Evolutionary conservation across 2,113 vertebrate genomes (phyloP).

Genomic region (Corynorhinus townsendii): DNA sequence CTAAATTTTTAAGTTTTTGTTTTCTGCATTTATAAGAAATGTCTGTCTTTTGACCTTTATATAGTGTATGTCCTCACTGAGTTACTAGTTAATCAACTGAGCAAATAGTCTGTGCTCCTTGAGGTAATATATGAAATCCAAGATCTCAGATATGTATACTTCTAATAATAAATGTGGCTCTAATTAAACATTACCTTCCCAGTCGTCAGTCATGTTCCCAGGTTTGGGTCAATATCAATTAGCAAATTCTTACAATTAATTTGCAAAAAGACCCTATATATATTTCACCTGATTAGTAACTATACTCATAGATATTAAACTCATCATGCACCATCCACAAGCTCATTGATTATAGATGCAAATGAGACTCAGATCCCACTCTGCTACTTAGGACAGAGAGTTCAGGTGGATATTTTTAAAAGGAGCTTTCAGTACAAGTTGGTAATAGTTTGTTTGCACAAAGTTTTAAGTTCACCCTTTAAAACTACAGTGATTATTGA

Average conservation of each 20-base stretch:
- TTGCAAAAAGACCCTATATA: not conserved
- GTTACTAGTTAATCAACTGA: not conserved
- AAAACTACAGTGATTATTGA: not conserved
- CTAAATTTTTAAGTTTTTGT: not conserved
- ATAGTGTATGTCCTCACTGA: not conserved
- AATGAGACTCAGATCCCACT: not conserved
- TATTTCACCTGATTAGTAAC: not conserved
- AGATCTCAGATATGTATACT: not conserved
- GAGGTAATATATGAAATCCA: not conserved
- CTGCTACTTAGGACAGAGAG: not conserved
- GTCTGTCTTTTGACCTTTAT: not conserved
- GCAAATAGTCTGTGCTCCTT: not conserved
- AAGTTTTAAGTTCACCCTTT: constrained; percentile 4
- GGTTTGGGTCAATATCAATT: not conserved
- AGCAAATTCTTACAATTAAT: not conserved
- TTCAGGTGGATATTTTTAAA: constrained; percentile 9
- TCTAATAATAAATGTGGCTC: not conserved
- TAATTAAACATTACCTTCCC: constrained; percentile 10
- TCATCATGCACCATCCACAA: not conserved
- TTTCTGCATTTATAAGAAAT: not conserved
- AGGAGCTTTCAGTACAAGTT: not conserved
- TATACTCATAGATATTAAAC: not conserved
- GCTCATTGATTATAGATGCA: not conserved
- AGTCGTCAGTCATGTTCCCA: not conserved
- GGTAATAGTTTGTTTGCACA: not conserved